Evolutionary conservation across 2,797 vertebrate genomes (phyloP).

Genomic region (Sebastes ruberrimus): DNA sequence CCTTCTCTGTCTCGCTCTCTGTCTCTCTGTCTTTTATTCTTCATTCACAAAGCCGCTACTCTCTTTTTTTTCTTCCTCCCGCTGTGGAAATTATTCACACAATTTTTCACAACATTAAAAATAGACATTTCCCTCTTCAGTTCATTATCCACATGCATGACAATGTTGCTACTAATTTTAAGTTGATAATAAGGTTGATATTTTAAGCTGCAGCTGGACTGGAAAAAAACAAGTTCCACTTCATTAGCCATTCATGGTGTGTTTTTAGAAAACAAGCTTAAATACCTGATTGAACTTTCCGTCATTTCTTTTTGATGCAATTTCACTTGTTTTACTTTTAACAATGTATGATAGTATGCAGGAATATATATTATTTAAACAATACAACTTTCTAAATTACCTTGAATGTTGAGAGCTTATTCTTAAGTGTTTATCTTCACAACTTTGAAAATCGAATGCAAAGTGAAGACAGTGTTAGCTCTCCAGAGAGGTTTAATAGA

Average conservation of each 20-base stretch:
- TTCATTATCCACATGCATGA: constrained; percentile 34
- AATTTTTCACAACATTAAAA: constrained; percentile 17
- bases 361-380: neutral
- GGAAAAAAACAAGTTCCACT: neutral
- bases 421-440: neutral
- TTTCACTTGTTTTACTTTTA: neutral
- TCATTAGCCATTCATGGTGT: constrained; percentile 10
- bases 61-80: neutral
- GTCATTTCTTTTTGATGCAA: neutral
- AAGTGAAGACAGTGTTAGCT: neutral
- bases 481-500: neutral
- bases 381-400: neutral
- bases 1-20: constrained; percentile 12
- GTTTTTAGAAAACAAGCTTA: constrained; percentile 11
- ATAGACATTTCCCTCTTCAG: constrained; percentile 9
- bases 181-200: constrained; percentile 31
- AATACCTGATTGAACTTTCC: constrained; percentile 5
- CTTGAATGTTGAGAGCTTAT: neutral
- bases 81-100: constrained; percentile 18
- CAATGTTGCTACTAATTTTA: constrained; percentile 3
- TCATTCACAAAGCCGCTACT: constrained; percentile 3
- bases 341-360: neutral
- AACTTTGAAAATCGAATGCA: neutral
- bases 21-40: constrained; percentile 20
- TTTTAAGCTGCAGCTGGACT: constrained; percentile 17